Conservation (phyloP, 2,113 vertebrate species). For the Nipponia nippon region DNA sequence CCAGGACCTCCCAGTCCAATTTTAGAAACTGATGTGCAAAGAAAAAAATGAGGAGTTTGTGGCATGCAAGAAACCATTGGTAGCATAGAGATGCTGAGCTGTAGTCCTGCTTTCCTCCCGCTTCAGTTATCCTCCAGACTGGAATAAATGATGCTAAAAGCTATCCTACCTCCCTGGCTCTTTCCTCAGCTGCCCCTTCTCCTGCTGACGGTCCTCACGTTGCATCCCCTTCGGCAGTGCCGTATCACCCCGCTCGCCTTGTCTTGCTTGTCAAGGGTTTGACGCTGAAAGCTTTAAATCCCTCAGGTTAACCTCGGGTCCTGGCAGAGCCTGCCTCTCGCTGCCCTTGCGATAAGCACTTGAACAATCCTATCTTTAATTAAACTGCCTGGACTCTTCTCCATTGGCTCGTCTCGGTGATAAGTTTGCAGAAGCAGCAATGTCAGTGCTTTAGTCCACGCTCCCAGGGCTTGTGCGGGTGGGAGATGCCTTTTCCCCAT, state of each 20-base stretch:
- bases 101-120: not conserved
- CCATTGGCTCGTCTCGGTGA: not conserved
- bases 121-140: not conserved
- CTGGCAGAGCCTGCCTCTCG: not conserved
- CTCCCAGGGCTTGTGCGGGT: accelerated
- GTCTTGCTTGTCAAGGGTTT: not conserved
- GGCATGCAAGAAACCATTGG: not conserved
- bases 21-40: not conserved
- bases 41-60: not conserved
- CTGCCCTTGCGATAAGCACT: not conserved
- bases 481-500: not conserved
- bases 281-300: not conserved
- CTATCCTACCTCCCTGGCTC: not conserved
- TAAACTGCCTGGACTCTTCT: not conserved
- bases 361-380: not conserved
- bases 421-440: not conserved
- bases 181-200: not conserved
- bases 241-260: not conserved
- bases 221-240: not conserved
- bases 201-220: not conserved
- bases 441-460: accelerated
- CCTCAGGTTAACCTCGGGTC: not conserved
- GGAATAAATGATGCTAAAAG: not conserved
- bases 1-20: not conserved
- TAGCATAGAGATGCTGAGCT: not conserved